phyloP scores from a whole-genome alignment of 1,140 invertebrate genomes.

The Drosophila littoralis region DNA sequence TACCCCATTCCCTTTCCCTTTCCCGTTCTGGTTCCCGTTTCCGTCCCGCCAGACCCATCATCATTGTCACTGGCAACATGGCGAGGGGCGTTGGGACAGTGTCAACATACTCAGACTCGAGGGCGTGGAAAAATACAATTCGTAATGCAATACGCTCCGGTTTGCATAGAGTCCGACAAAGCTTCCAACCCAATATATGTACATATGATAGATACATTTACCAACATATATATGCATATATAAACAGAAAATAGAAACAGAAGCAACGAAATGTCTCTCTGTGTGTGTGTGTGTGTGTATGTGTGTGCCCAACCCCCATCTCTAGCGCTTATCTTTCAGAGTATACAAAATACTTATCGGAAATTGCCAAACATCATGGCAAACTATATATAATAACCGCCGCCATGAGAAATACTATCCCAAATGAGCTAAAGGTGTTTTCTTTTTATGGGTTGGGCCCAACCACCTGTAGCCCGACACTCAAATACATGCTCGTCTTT shows the following conservation, averaged over 20 bases:
- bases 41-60: conserved; percentile 9
- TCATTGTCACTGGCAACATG: conserved; percentile 24
- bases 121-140: conserved; percentile 74
- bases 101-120: conserved; percentile 46
- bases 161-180: conserved; percentile 64
- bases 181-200: conserved; percentile 42
- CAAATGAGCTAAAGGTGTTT: conserved; percentile 5
- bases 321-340: conserved; percentile 24
- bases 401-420: conserved; percentile 3
- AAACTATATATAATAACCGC: background rate
- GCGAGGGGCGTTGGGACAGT: conserved; percentile 7
- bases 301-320: background rate
- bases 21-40: background rate
- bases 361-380: conserved; percentile 13
- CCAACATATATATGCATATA: conserved; percentile 5
- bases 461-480: conserved; percentile 7
- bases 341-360: conserved; percentile 30
- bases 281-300: background rate
- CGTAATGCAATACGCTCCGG: conserved; percentile 76
- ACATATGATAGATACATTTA: conserved; percentile 8
- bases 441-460: background rate
- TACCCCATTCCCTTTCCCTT: background rate
- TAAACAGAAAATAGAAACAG: conserved; percentile 53
- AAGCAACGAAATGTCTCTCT: conserved; percentile 12
- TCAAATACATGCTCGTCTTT: background rate